Evolutionary conservation across 2,888 invertebrate species (phyloP), one percentile per base, ranked within the genome.

Genomic region (Dolichomitus sp.): DNA sequence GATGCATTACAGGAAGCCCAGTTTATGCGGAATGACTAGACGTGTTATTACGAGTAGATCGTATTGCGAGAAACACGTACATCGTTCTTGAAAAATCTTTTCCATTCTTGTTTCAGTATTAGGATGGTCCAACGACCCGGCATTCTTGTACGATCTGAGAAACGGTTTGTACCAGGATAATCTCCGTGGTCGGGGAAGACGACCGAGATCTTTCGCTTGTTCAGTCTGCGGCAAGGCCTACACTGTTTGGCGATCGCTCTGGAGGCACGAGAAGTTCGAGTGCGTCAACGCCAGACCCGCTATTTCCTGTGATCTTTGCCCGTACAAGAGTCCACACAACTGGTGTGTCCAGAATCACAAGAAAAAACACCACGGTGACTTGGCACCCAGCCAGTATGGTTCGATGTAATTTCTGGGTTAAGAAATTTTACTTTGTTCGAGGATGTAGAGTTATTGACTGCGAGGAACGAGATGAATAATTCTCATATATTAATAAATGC

Each of bases 181-280:
- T 30, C 57, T 17, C 0, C 59, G 52, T 14, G 37, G 59, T 19
- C 48, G 74, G 1, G 65, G 50, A 11, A 42, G n/a, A 61, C 79
- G 82, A 0, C 52, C 61, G 23, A 80, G 86, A 52, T 81, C 76
- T 6, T 92, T 87, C 83, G 75, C 83, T 9, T 93, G 93, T 76
- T 74, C 83, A 11, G 89, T 90, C 45, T 93, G 93, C 74, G 92
- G 93, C 42, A 93, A 91, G 63, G 80, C 87, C 17, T 93, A 93
- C 81, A 87, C 89, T 12, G 92, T 92, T 2, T 87, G 87, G 40
- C 89, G 92, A 27, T 93, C 93, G 1, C 86, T 92, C 0, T 91
- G 92, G 92, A 87, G 93, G 40, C 93, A 93, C 80, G 89, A 88
- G 61, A 93, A 92, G 54, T 92, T 89, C 83, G 93, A 93, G 72